Evolutionary conservation across 1,140 invertebrate species (phyloP).

Genomic region (Brachionus calyciflorus): DNA sequence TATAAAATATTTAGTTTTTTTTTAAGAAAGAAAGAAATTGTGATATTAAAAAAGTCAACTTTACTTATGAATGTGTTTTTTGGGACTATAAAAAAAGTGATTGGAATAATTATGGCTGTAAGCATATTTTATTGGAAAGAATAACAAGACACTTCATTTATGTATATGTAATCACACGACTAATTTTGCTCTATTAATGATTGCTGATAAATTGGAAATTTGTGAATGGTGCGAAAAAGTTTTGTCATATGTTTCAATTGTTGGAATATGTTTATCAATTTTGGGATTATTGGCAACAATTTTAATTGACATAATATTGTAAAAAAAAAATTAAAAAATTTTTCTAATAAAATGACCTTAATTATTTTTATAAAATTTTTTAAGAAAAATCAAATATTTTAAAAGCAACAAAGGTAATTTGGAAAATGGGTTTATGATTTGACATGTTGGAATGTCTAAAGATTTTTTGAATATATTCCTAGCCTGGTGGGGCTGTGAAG

Average conservation of each 20-base stretch:
- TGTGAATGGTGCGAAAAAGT: slow-evolving; percentile 26
- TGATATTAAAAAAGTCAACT: neutral
- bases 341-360: too few relatives aligned
- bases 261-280: slow-evolving; percentile 17
- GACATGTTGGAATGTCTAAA: too few relatives aligned
- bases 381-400: too few relatives aligned
- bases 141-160: neutral
- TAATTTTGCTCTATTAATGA: slow-evolving; percentile 30
- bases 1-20: too few relatives aligned
- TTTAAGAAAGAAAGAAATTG: slow-evolving; percentile 7
- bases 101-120: neutral
- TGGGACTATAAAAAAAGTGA: slow-evolving; percentile 7
- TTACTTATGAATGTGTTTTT: neutral
- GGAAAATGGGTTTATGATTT: too few relatives aligned
- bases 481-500: too few relatives aligned
- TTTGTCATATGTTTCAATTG: slow-evolving; percentile 21
- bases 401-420: too few relatives aligned
- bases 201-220: neutral
- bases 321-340: neutral
- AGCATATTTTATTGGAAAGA: neutral
- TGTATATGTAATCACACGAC: slow-evolving; percentile 14
- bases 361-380: too few relatives aligned
- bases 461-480: too few relatives aligned
- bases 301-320: neutral
- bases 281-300: neutral